A percentile compares a stretch with the other conserved stretches of the same genome.
Conservation (phyloP, 2,888 invertebrate species). For the Lymantria dispar region DNA sequence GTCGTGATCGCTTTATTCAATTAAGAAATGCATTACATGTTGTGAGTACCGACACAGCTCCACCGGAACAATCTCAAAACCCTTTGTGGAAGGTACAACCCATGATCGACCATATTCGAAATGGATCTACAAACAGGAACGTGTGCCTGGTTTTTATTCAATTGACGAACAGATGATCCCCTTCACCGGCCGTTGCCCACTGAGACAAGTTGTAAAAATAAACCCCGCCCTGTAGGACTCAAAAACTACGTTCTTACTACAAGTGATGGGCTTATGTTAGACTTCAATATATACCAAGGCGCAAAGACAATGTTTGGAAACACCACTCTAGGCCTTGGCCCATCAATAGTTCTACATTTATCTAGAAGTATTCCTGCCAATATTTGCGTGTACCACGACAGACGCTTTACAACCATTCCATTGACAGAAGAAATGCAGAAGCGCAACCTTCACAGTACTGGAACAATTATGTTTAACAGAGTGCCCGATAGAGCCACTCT, state of each 20-base stretch:
- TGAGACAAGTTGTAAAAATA: too few relatives aligned
- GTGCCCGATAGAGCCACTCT: too few relatives aligned
- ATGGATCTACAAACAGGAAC: background rate
- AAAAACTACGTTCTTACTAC: constrained; percentile 4
- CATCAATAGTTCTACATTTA: background rate
- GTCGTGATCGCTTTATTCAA: too few relatives aligned
- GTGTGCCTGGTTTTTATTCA: too few relatives aligned
- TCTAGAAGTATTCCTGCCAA: background rate
- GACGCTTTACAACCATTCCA: background rate
- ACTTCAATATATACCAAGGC: constrained; percentile 5
- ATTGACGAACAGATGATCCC: too few relatives aligned
- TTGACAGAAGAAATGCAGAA: background rate
- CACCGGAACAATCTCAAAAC: too few relatives aligned
- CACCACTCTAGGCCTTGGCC: background rate
- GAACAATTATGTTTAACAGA: too few relatives aligned
- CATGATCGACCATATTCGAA: background rate
- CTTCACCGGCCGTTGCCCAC: too few relatives aligned
- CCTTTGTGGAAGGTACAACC: constrained; percentile 4
- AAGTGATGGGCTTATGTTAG: constrained; percentile 10
- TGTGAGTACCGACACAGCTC: too few relatives aligned
- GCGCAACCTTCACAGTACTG: background rate
- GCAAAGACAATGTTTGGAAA: too few relatives aligned
- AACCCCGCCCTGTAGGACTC: too few relatives aligned
- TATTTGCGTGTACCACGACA: background rate
- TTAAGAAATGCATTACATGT: too few relatives aligned